These are phyloP conservation scores for Eristalinus sepulchralis DNA, from an alignment of 2,888 invertebrate species.

Conservation along the genomic window DNA sequence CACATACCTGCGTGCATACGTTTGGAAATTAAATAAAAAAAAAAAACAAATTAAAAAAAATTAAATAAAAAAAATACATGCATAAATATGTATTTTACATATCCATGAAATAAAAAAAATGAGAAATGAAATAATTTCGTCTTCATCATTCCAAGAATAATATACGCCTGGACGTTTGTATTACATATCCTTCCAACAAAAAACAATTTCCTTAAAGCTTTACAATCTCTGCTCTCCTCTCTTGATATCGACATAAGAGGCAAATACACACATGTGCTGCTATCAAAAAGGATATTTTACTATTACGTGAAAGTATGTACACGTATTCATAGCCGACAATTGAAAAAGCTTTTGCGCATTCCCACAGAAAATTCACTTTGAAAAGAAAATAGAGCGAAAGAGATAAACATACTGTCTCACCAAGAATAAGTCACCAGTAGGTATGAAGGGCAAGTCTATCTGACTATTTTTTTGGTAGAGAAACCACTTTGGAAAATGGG, in stretches of 20 bases:
- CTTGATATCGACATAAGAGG: conserved; percentile 15
- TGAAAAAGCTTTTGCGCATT: conserved; percentile 52
- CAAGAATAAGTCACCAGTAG: neutral
- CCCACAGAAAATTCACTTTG: conserved; percentile 35
- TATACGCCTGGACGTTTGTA: conserved; percentile 1
- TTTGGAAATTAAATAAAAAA: too few species aligned
- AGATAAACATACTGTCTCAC: neutral
- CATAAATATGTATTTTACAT: neutral
- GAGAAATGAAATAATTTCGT: conserved; percentile 4
- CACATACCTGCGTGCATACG: too few species aligned
- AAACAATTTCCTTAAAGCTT: conserved; percentile 11
- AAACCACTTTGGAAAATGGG: conserved; percentile 53
- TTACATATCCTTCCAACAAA: conserved; percentile 7
- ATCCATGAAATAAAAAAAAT: neutral
- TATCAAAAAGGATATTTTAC: conserved; percentile 1
- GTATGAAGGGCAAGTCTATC: neutral
- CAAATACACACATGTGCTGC: conserved; percentile 3
- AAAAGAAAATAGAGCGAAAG: conserved; percentile 6
- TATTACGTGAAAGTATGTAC: neutral
- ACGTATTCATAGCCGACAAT: neutral
- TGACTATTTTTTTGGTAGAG: conserved; percentile 12
- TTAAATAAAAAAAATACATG: too few species aligned
- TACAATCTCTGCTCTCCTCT: neutral
- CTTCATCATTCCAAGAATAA: conserved; percentile 20
- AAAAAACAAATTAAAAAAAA: neutral